Evolutionary conservation across 2,797 vertebrate genomes (phyloP), one percentile per base, ranked within the genome.

Genomic region (Enteromius argenteus): DNA sequence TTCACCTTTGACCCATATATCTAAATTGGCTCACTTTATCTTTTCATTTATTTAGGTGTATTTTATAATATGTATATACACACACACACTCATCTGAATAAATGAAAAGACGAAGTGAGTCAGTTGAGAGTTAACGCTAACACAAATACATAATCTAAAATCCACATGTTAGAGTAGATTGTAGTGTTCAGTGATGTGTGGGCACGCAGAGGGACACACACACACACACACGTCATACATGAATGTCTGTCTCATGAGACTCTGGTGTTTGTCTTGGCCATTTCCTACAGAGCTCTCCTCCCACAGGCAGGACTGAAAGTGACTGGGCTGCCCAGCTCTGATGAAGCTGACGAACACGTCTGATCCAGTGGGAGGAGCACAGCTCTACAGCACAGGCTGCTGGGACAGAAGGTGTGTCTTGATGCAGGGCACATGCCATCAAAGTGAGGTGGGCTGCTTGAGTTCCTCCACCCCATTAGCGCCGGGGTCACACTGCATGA

Each of bases 211-310:
- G 53, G 53, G 51, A 53, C 67, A 46, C 79, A 53, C 46, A 30
- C 46, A 27, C 49, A 56, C 11, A 39, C 27, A 56, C 32, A 72
- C 39, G 85, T 79, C 90, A 88, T 10, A 42, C 39, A 42, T 88
- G 60, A 81, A 85, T 17, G 5, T 30, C 23, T 72, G 23, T 46
- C 23, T 72, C 69, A 30, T 49, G 69, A 72, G 56, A 23, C 56
- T 60, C n/a, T 13, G 3, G 10, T 60, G 56, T 60, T 60, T 60
- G 56, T 60, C 42, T 72, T 10, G 23, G 42, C 68, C 68, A 71
- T 71, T 71, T 71, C 39, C 68, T 71, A 72, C 64, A 58, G 88
- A 90, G 83, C 32, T 85, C 42, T 27, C 68, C 44, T 17, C 53
- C 53, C 53, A 27, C 2, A 71, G 42, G 42, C 68, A 71, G 42